Evolutionary conservation across 1,140 invertebrate genomes (phyloP), one percentile per base, ranked within the genome.

Genomic region (Drosophila simulans): DNA sequence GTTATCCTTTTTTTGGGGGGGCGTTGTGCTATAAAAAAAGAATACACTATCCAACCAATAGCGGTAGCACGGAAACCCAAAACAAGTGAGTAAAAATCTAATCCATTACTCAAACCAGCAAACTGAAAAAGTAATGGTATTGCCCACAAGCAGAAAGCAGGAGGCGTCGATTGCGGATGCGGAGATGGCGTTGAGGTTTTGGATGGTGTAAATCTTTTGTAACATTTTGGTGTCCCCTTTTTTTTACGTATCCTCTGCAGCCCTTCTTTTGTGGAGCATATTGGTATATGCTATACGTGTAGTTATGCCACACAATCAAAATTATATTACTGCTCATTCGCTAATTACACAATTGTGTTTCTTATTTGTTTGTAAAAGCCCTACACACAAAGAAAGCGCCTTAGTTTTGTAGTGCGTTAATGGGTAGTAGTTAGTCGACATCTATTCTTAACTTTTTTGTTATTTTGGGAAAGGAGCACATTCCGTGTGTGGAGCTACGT

Each of bases 51-150:
- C 69, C 69, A 31, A 25, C 22, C 35, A 37, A 20, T 40, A 62
- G n/a, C 43, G 46, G 22, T 37, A 53, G 39, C 42, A 35, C 12
- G 42, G 22, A 46, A 52, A 5, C 48, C 59, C 59, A 11, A 58
- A 80, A 86, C 83, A 79, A 86, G 82, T 76, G 71, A 76, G 82
- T 86, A 86, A 88, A 88, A 86, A 86, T 86, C 83, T 86, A 86
- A 86, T 86, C 82, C 82, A 86, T 86, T 86, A 86, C 82, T 86
- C 82, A 86, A 88, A 86, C 82, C 82, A 76, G 62, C 60, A 86
- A 82, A 63, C 51, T 60, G 63, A 66, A 74, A 80, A 81, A 77
- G 69, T 81, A 85, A 85, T 77, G 81, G 72, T 51, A 55, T 59
- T 37, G 62, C 70, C 56, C 37, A 63, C 22, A 34, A 37, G 43